Conservation (phyloP, 2,113 vertebrate species). For the Arothron firmamentum region DNA sequence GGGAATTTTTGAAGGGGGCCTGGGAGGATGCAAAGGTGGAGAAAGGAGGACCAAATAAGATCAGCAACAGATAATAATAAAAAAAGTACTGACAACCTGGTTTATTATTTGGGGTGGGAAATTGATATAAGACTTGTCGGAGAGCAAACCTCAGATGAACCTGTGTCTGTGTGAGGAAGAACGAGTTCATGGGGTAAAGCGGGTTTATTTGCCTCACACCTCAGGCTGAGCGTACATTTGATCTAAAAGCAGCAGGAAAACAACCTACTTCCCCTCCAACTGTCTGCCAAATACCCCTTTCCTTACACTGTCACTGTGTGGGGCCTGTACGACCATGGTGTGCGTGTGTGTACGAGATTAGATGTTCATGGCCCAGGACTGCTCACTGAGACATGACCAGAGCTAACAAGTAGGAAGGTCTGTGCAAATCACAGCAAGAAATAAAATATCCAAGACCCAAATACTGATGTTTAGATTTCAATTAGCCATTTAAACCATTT, state of each 20-base stretch:
- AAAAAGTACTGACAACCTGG: neutral
- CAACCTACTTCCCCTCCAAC: slow-evolving; percentile 9
- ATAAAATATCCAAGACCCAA: neutral
- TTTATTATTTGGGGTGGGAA: slow-evolving; percentile 2
- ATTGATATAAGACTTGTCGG: neutral
- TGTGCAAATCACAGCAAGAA: neutral
- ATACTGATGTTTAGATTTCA: neutral
- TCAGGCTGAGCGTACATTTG: slow-evolving; percentile 41
- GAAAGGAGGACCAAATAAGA: slow-evolving; percentile 35
- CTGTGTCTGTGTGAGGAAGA: neutral
- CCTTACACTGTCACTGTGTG: slow-evolving; percentile 27
- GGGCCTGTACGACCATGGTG: neutral
- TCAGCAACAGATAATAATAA: slow-evolving; percentile 9
- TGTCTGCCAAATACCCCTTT: slow-evolving; percentile 12
- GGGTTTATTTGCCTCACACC: slow-evolving; percentile 48
- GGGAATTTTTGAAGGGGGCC: slow-evolving; percentile 56
- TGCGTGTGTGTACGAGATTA: slow-evolving; percentile 9
- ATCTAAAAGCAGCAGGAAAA: slow-evolving; percentile 44
- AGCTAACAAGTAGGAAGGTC: slow-evolving; percentile 8
- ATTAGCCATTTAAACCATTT: too few species aligned
- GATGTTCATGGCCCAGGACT: slow-evolving; percentile 4
- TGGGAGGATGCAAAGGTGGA: slow-evolving; percentile 52
- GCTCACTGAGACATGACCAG: neutral
- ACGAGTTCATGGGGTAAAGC: slow-evolving; percentile 15
- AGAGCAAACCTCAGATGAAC: neutral